Evolutionary conservation across 2,113 vertebrate species (phyloP).

Genomic region (Turnix velox): DNA sequence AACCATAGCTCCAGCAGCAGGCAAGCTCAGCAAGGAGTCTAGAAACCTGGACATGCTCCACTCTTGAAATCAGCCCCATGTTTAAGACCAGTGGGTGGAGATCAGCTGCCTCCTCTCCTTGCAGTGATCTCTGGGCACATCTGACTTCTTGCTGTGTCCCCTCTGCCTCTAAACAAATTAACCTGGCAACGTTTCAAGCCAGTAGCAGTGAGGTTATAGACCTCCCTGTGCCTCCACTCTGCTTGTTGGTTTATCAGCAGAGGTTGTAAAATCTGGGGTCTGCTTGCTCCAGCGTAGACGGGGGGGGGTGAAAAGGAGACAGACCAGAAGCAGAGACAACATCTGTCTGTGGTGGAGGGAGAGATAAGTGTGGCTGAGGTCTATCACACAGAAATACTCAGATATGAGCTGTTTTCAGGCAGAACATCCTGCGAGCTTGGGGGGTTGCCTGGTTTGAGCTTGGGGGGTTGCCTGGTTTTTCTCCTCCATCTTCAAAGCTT

Average conservation of each 20-base stretch:
- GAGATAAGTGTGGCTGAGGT: background rate
- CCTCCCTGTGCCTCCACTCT: background rate
- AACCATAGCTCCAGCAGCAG: background rate
- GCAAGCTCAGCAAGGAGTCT: background rate
- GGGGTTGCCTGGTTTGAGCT: background rate
- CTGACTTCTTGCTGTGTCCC: background rate
- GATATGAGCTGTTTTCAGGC: background rate
- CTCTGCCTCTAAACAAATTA: fast-evolving
- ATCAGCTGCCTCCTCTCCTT: background rate
- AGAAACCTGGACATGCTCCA: background rate
- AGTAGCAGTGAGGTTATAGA: background rate
- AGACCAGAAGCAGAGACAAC: background rate
- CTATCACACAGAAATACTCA: background rate
- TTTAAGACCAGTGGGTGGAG: background rate
- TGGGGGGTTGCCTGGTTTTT: background rate
- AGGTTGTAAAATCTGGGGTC: background rate
- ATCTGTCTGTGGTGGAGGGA: background rate
- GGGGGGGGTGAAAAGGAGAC: background rate
- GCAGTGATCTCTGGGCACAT: background rate
- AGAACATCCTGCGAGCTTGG: background rate
- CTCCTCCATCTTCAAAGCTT: constrained; percentile 36
- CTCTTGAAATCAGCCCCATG: background rate
- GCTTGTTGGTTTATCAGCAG: background rate
- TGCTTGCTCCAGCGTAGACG: background rate
- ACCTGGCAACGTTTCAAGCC: background rate